Percentiles rank a stretch among this genome's conserved stretches.
These are phyloP conservation scores for Callospermophilus lateralis DNA, from an alignment of 2,113 vertebrate species.

Conservation along the genomic window DNA sequence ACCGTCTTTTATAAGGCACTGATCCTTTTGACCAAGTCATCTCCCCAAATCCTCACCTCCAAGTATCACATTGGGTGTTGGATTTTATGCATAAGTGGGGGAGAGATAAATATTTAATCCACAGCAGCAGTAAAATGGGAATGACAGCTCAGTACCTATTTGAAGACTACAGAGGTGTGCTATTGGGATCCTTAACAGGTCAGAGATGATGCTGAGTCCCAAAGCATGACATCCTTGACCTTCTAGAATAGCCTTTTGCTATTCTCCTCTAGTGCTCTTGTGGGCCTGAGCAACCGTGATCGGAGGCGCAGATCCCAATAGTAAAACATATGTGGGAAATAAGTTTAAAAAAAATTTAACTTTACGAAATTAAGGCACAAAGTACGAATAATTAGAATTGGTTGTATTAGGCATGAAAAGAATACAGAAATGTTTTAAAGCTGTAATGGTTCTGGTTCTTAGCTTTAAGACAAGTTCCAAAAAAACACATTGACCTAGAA, in stretches of 20 bases:
- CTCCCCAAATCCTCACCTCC: neutral
- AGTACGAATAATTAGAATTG: neutral
- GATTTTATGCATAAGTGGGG: neutral
- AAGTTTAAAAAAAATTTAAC: neutral
- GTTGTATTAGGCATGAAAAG: neutral
- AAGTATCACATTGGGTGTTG: neutral
- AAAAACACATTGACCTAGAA: neutral
- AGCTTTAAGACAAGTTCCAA: constrained; percentile 41
- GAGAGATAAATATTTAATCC: neutral
- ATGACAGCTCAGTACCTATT: neutral
- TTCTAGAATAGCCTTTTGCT: neutral
- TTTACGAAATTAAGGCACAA: constrained; percentile 33
- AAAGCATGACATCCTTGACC: neutral
- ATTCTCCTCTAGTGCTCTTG: neutral
- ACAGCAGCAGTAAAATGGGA: neutral
- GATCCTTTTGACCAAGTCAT: neutral
- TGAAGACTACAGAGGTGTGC: neutral
- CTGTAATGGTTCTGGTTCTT: neutral
- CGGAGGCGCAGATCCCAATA: neutral
- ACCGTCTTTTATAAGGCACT: neutral
- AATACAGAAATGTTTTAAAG: constrained; percentile 27
- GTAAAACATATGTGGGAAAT: constrained; percentile 7
- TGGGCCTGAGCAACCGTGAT: neutral
- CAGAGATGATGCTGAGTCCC: neutral
- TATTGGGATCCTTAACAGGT: neutral